A percentile compares a stretch with the other conserved stretches of the same genome.
phyloP scores from a whole-genome alignment of 2,888 invertebrate genomes.

The Neocrepidodera transversa region DNA sequence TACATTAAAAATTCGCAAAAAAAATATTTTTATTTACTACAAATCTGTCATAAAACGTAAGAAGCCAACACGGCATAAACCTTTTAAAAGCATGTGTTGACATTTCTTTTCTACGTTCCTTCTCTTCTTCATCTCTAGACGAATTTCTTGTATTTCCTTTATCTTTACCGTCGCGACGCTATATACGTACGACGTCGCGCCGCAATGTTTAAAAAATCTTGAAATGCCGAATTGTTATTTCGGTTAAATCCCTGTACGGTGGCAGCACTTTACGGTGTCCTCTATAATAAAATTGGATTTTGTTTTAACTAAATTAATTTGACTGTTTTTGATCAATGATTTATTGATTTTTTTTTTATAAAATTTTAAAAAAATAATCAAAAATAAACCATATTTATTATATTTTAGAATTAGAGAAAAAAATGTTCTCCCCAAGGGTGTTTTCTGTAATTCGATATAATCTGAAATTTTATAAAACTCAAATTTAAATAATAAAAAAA shows the following conservation, averaged over 20 bases:
- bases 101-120: constrained; percentile 23
- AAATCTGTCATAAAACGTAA: constrained; percentile 13
- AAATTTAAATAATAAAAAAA: no score
- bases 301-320: no score
- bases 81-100: constrained; percentile 29
- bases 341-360: no score
- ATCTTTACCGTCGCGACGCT: constrained; percentile 21
- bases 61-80: constrained; percentile 8
- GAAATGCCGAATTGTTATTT: not conserved
- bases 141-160: constrained; percentile 16
- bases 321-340: no score
- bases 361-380: no score
- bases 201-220: not conserved
- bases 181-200: not conserved
- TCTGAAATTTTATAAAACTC: no score
- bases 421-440: no score
- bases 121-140: constrained; percentile 6
- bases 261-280: not conserved
- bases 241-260: not conserved
- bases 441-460: no score
- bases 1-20: no score
- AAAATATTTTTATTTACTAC: constrained; percentile 8
- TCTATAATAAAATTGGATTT: no score
- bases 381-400: no score
- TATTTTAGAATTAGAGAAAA: no score